A percentile compares a stretch with the other conserved stretches of the same genome.
phyloP scores from a whole-genome alignment of 2,797 vertebrate genomes.

The Chelonia mydas region DNA sequence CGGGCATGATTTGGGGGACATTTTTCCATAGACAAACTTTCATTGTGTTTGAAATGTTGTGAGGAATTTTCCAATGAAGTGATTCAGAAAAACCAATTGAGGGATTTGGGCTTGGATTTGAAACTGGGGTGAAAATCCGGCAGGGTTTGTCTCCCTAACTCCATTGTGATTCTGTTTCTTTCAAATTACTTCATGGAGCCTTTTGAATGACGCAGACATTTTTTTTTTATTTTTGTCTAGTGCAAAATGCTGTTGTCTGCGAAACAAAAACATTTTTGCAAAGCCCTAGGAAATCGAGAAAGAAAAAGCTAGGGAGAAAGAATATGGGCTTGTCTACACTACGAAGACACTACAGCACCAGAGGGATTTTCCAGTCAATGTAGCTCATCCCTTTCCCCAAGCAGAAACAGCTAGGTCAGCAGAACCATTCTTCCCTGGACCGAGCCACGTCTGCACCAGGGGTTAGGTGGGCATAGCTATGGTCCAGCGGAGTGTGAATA shows the following conservation, averaged over 20 bases:
- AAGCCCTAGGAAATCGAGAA: background rate
- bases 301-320: background rate
- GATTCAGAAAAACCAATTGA: background rate
- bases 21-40: too few species aligned
- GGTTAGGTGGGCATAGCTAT: too few species aligned
- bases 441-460: too few species aligned
- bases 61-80: background rate
- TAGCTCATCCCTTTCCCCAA: background rate
- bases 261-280: background rate
- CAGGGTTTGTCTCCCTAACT: background rate
- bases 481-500: too few species aligned
- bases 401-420: background rate
- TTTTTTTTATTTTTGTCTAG: background rate
- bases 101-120: too few species aligned
- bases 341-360: too few species aligned
- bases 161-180: rapidly evolving
- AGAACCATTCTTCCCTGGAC: background rate
- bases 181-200: background rate
- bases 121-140: background rate
- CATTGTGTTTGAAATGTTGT: too few species aligned
- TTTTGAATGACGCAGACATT: background rate
- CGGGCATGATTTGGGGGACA: too few species aligned
- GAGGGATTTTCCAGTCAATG: background rate
- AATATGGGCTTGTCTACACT: background rate
- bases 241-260: background rate